Evolutionary conservation across 1,140 invertebrate species (phyloP).

Genomic region (Globodera rostochiensis): DNA sequence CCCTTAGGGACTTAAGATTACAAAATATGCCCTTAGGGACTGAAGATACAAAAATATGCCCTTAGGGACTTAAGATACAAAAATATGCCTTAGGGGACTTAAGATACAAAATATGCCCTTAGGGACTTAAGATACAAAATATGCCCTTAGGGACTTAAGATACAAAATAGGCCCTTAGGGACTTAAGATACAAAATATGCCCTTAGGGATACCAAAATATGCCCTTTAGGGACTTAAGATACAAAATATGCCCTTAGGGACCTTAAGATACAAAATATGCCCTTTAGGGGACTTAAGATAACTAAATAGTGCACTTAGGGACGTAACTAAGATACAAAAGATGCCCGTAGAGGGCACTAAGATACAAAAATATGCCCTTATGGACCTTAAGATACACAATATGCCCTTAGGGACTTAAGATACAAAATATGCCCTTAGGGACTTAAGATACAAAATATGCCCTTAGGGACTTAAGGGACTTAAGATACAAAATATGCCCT

Average conservation of each 20-base stretch:
- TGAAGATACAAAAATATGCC: no score
- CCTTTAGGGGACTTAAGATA: constrained; percentile 47
- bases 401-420: no score
- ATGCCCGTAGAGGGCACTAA: no score
- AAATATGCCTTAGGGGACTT: constrained; percentile 34
- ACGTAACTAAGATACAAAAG: no score
- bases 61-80: constrained; percentile 48
- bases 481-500: no score
- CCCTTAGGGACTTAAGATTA: constrained; percentile 45
- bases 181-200: constrained; percentile 34
- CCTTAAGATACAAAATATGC: no score
- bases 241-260: constrained; percentile 28
- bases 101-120: constrained; percentile 17
- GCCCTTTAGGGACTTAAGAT: constrained; percentile 43
- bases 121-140: constrained; percentile 47
- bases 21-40: constrained; percentile 27
- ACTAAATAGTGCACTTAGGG: no score
- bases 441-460: no score
- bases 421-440: no score
- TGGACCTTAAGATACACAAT: no score
- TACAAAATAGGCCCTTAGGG: constrained; percentile 28
- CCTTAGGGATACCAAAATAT: constrained; percentile 31
- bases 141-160: constrained; percentile 41
- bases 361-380: no score
- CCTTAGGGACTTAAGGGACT: no score